Base-by-base conservation (phyloP, 2,888 invertebrate genomes). In the Bruchidius siliquastri region DNA sequence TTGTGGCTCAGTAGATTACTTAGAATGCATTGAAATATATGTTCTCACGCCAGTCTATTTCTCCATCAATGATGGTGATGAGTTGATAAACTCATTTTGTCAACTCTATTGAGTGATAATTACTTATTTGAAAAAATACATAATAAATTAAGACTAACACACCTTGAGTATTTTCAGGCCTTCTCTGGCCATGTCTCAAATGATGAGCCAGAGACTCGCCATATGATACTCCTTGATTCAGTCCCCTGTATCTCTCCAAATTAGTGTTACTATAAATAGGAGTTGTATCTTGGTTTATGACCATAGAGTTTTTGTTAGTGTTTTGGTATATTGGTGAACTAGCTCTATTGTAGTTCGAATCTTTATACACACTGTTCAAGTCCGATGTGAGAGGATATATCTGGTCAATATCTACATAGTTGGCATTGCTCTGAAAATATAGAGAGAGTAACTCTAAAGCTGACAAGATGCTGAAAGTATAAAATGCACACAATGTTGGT, bases 401-500 rank as follows among this genome's bases (percentile, higher is more conserved):
- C 80, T 89, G 89, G 81, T 90, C 90, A 22, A 90, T 89, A 77
- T 90, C 90, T 0, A 90, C 89, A 81, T 90, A 90, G 78, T 87
- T 87, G 20, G 85, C 85, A 75, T 85, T 85, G 73, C 76, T 83
- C 81, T 83, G 72, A 72, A 82, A 80, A 73, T 18, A 49, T 18
- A 49, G 1, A 49, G 2, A 49, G 13, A 76, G 79, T 71, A 69
- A 32, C 21, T n/a, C n/a, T n/a, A n/a, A n/a, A n/a, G 69, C 30
- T 73, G 72, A 71, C 68, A 70, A 72, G 32, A 74, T 66, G 20
- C n/a, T 13, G 22, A 30, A 3, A 8, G 8, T 30, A 30, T 30
- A 30, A 3, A 3, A 30, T 6, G 3, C 30, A 30, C 30, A 30
- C 49, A 30, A 72, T 1, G 2, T n/a, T n/a, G n/a, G n/a, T n/a